Evolutionary conservation across 2,888 invertebrate species (phyloP).

Genomic region (Agrypnus murinus): DNA sequence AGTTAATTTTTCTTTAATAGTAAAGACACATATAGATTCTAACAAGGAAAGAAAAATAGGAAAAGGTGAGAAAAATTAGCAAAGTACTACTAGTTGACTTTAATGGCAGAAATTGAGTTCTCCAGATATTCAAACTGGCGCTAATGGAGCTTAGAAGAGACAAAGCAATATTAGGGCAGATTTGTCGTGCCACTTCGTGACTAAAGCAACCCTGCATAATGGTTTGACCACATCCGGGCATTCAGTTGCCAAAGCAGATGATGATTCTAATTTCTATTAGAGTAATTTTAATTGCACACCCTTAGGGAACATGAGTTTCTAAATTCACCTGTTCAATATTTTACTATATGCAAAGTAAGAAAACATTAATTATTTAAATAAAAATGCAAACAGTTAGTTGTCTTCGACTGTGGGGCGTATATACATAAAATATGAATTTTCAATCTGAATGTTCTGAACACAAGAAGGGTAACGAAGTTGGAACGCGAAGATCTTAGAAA

Average conservation of each 20-base stretch:
- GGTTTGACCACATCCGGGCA: slow-evolving; percentile 19
- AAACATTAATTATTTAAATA: not conserved
- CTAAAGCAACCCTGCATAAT: slow-evolving; percentile 21
- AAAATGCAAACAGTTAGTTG: slow-evolving; percentile 10
- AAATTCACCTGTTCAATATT: not conserved
- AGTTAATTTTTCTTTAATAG: too few relatives aligned
- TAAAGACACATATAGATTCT: too few relatives aligned
- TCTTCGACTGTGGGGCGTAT: slow-evolving; percentile 12
- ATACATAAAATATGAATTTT: slow-evolving; percentile 35
- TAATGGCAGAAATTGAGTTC: not conserved
- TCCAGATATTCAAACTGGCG: slow-evolving; percentile 5
- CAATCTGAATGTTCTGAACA: slow-evolving; percentile 34
- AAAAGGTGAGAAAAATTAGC: too few relatives aligned
- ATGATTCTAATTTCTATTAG: not conserved
- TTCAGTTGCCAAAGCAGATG: slow-evolving; percentile 7
- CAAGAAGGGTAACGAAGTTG: slow-evolving; percentile 20
- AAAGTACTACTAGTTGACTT: too few relatives aligned
- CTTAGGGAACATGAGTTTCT: not conserved
- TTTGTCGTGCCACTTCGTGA: slow-evolving; percentile 24
- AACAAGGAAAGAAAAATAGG: too few relatives aligned
- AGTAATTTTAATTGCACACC: slow-evolving; percentile 1
- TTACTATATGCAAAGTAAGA: not conserved
- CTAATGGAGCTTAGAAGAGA: slow-evolving; percentile 23
- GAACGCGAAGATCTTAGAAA: slow-evolving; percentile 32
- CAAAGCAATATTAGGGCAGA: slow-evolving; percentile 24